These are phyloP conservation scores for Druceiella hillmani DNA, from an alignment of 2,888 invertebrate genomes.

Conservation along the genomic window DNA sequence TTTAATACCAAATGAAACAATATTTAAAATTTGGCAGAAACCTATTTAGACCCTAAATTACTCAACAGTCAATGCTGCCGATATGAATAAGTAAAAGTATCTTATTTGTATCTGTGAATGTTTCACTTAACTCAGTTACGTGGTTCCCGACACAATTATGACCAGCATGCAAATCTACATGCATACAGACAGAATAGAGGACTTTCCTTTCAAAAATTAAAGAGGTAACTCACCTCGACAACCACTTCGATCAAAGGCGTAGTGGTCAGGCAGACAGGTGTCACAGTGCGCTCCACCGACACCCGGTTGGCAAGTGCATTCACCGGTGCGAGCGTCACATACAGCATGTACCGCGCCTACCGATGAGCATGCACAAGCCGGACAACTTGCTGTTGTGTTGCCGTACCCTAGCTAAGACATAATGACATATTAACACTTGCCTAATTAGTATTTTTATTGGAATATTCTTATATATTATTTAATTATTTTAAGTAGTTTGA, in stretches of 20 bases:
- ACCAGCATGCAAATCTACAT: no score
- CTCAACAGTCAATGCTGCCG: no score
- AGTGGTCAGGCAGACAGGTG: constrained; percentile 64
- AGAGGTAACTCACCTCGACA: constrained; percentile 58
- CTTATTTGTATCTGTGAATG: no score
- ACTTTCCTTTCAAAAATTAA: no score
- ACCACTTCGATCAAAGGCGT: constrained; percentile 60
- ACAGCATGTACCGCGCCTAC: constrained; percentile 59
- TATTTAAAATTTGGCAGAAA: no score
- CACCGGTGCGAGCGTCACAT: constrained; percentile 74
- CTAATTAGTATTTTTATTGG: constrained; percentile 4
- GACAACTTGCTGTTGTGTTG: constrained; percentile 67
- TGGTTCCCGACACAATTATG: no score
- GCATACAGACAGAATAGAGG: no score
- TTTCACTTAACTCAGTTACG: no score
- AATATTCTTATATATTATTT: not conserved
- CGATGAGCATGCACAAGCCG: constrained; percentile 70
- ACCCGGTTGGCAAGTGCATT: constrained; percentile 72
- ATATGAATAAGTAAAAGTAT: no score
- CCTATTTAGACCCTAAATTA: no score
- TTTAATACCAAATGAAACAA: no score
- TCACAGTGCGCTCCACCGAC: constrained; percentile 75
- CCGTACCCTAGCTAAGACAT: not conserved
- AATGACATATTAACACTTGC: not conserved
- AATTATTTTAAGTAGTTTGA: no score